A percentile compares a stretch with the other conserved stretches of the same genome.
phyloP scores from a whole-genome alignment of 1,140 invertebrate species.

The Trissolcus basalis region DNA sequence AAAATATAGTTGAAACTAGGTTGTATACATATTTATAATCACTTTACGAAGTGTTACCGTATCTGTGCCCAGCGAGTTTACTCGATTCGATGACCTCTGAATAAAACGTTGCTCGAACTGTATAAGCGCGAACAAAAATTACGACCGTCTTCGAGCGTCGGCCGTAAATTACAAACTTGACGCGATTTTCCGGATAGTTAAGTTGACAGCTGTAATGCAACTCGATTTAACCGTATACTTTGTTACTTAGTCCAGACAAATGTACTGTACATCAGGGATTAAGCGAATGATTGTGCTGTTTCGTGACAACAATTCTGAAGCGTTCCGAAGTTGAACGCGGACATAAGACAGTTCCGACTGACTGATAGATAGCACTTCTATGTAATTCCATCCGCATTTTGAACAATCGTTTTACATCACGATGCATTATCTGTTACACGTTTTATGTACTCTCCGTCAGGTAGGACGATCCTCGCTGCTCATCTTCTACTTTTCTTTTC shows the following conservation, averaged over 20 bases:
- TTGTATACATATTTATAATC: conserved; percentile 41
- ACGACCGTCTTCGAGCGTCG: too few species aligned
- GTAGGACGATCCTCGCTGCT: too few species aligned
- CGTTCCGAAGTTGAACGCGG: too few species aligned
- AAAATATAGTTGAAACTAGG: conserved; percentile 16
- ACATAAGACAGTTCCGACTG: too few species aligned
- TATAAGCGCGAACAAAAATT: too few species aligned
- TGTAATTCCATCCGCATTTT: too few species aligned
- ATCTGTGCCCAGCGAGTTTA: background rate
- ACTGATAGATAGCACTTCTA: too few species aligned
- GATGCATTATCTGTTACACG: too few species aligned
- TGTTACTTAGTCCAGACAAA: conserved; percentile 2
- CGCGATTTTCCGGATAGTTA: background rate
- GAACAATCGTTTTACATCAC: too few species aligned
- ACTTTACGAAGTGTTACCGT: conserved; percentile 15
- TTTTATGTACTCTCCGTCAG: too few species aligned
- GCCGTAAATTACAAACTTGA: background rate
- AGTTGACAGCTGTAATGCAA: conserved; percentile 6
- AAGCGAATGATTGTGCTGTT: conserved; percentile 3
- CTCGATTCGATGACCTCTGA: conserved; percentile 5
- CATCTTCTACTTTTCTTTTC: too few species aligned
- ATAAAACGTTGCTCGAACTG: too few species aligned
- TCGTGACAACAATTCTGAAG: conserved; percentile 1
- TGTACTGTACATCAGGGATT: background rate
- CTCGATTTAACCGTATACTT: conserved; percentile 2